Evolutionary conservation across 2,113 vertebrate species (phyloP), one percentile per base, ranked within the genome.

Genomic region (Thunnus thynnus): DNA sequence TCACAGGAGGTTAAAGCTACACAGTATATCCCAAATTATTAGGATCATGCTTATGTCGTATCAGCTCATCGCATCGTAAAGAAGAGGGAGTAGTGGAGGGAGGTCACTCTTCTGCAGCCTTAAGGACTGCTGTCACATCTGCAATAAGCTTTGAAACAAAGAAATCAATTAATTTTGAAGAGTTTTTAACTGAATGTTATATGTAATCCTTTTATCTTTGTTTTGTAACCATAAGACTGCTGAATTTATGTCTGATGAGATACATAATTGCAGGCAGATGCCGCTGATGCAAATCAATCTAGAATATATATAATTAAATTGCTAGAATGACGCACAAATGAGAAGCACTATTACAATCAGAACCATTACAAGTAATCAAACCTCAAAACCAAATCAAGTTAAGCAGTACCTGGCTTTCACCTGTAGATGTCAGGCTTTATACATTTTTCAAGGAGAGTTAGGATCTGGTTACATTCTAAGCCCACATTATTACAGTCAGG

Each of bases 241-340:
- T 78, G 54, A 61, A 72, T 78, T 55, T 76, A 17, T 73, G 56
- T 72, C 52, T 52, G 22, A 13, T 1, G 18, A 71, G 16, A 13
- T 30, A 36, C 18, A 51, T 20, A 13, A n/a, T 41, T 56, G 41
- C n/a, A 50, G 18, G 2, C 50, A 67, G 18, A 25, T 16, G 52
- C 12, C 36, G 17, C 2, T 13, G 0, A 30, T 44, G 5, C 30
- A 41, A 60, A 41, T 17, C 4, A 7, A 1, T 56, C 14, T 50
- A 18, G 51, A 16, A 70, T 9, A 41, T 6, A 41, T 36, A 25
- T 52, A 5, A 4, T 30, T 3, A 30, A 30, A 30, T 30, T 30
- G 8, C 13, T 25, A 10, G n/a, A 65, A 66, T 36, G 1, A 32
- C 27, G 3, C 9, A 67, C 14, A 55, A 55, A 46, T 58, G 25